Conservation (phyloP, 1,140 invertebrate species). For the Dryas iulia region DNA sequence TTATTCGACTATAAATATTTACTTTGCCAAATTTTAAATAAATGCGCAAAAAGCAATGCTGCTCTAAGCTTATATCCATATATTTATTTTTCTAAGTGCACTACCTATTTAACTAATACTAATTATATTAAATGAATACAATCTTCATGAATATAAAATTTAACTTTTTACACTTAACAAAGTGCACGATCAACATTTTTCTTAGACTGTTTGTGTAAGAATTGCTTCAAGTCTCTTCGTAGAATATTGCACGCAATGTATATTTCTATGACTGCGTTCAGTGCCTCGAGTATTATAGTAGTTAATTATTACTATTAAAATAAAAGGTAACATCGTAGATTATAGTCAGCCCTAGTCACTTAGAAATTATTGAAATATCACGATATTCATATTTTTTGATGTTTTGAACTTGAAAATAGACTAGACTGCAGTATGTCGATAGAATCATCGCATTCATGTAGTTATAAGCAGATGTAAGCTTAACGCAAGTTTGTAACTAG, state of each 20-base stretch:
- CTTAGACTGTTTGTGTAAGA: background rate
- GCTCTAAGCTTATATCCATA: background rate
- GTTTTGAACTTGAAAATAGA: conserved; percentile 29
- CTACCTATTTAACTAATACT: background rate
- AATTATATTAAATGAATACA: no score
- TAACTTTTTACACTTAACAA: background rate
- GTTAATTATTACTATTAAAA: background rate
- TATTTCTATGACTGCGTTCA: background rate
- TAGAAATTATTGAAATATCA: conserved; percentile 41
- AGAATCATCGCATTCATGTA: conserved; percentile 34
- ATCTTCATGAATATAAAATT: background rate
- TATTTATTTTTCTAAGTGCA: background rate
- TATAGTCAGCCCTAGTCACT: conserved; percentile 23
- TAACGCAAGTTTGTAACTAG: conserved; percentile 33
- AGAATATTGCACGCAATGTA: background rate
- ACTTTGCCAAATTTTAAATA: background rate
- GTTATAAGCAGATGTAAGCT: conserved; percentile 38
- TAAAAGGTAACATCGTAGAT: background rate
- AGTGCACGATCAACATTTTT: background rate
- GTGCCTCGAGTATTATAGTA: background rate
- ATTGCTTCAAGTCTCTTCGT: background rate
- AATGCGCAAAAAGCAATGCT: background rate
- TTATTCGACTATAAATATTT: background rate
- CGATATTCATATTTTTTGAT: conserved; percentile 78
- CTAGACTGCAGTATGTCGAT: conserved; percentile 15